A percentile compares a stretch with the other conserved stretches of the same genome.
phyloP scores from a whole-genome alignment of 2,888 invertebrate genomes.

The Teleiodes luculella region DNA sequence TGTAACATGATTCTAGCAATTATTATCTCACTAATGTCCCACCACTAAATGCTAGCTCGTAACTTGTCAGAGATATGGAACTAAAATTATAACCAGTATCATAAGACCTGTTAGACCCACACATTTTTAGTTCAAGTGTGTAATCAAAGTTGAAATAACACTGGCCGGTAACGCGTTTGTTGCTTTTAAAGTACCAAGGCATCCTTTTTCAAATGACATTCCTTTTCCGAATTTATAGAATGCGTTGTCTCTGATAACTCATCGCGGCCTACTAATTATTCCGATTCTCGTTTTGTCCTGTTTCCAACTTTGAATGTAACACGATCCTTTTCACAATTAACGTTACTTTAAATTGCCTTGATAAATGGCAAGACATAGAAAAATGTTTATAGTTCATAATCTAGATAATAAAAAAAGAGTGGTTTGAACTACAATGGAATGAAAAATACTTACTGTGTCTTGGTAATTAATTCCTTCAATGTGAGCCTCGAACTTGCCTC shows the following conservation, averaged over 20 bases:
- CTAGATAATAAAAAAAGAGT: conserved; percentile 16
- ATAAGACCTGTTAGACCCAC: conserved; percentile 21
- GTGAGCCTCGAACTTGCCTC: conserved; percentile 37
- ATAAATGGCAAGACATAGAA: conserved; percentile 27
- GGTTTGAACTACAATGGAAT: conserved; percentile 37
- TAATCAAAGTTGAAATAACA: conserved; percentile 34
- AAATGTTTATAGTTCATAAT: conserved; percentile 29
- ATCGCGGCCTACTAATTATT: conserved; percentile 50
- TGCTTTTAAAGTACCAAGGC: conserved; percentile 32
- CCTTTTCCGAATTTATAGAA: conserved; percentile 47
- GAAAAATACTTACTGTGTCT: conserved; percentile 49
- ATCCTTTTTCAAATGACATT: conserved; percentile 36
- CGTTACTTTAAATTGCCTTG: conserved; percentile 27
- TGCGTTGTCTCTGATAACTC: conserved; percentile 42
- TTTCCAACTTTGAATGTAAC: conserved; percentile 36
- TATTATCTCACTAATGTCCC: conserved; percentile 62
- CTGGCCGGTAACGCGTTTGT: conserved; percentile 31
- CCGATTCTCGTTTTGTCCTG: conserved; percentile 36
- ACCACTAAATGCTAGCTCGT: conserved; percentile 51
- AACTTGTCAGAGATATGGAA: conserved; percentile 53
- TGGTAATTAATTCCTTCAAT: conserved; percentile 61
- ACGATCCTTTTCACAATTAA: conserved; percentile 36
- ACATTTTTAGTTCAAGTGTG: conserved; percentile 24
- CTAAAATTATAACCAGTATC: conserved; percentile 34
- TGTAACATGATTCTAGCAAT: conserved; percentile 63